These are phyloP conservation scores for Agapornis roseicollis DNA, from an alignment of 2,113 vertebrate genomes.

Conservation along the genomic window DNA sequence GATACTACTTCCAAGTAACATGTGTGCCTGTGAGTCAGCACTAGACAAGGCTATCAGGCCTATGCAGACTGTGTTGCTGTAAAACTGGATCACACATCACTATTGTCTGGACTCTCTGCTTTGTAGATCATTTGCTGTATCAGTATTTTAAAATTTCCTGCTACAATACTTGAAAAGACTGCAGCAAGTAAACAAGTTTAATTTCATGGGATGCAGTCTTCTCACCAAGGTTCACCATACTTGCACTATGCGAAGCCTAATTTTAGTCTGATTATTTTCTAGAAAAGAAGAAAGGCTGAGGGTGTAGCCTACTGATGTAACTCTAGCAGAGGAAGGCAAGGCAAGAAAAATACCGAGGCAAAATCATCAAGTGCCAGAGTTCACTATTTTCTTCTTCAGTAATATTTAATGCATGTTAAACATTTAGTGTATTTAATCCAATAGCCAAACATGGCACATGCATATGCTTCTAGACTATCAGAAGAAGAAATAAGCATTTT, in stretches of 20 bases:
- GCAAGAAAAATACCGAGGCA: not conserved
- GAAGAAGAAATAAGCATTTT: not conserved
- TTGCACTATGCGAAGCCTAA: not conserved
- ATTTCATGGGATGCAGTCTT: conserved; percentile 23
- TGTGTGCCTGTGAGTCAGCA: not conserved
- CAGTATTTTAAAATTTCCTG: not conserved
- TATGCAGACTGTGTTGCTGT: not conserved
- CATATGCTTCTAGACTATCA: not conserved
- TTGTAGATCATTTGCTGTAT: not conserved
- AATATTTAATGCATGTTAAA: not conserved
- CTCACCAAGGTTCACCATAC: not conserved
- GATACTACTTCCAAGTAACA: not conserved
- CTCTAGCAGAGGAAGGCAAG: not conserved
- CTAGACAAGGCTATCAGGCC: not conserved
- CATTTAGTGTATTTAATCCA: not conserved
- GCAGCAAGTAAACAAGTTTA: conserved; percentile 1
- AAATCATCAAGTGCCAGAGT: not conserved
- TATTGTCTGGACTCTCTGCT: not conserved
- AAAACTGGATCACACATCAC: not conserved
- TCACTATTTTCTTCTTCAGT: not conserved
- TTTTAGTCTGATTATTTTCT: not conserved
- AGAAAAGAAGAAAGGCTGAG: not conserved
- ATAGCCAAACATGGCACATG: not conserved
- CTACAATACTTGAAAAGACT: not conserved
- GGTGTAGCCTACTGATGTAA: not conserved